These are phyloP conservation scores for Prionailurus bengalensis DNA, from an alignment of 2,113 vertebrate species.

Conservation along the genomic window DNA sequence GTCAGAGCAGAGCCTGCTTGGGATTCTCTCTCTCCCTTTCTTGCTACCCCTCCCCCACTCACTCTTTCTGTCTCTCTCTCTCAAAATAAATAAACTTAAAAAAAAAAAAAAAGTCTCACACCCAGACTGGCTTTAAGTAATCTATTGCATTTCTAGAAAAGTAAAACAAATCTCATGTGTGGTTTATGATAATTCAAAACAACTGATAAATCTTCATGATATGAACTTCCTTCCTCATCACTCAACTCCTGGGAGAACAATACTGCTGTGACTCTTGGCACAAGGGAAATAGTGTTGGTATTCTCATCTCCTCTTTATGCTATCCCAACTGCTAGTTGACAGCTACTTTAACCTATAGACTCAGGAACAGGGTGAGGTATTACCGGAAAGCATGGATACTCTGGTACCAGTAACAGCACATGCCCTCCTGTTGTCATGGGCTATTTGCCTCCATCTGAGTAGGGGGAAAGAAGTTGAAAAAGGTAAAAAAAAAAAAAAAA, in stretches of 20 bases:
- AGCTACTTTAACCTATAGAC: not conserved
- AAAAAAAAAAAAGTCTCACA: not conserved
- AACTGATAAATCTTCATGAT: not conserved
- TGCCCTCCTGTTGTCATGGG: not conserved
- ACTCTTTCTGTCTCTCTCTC: too few relatives aligned
- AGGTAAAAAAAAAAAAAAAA: not conserved
- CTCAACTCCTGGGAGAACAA: not conserved
- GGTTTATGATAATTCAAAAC: conserved; percentile 32
- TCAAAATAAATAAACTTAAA: too few relatives aligned
- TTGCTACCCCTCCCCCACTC: too few relatives aligned
- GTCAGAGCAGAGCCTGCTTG: too few relatives aligned
- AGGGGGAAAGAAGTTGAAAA: not conserved
- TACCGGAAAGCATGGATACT: not conserved
- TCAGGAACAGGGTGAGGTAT: not conserved
- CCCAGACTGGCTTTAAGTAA: not conserved
- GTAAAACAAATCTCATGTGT: not conserved
- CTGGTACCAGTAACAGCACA: not conserved
- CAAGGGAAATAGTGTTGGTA: not conserved
- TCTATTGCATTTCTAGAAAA: not conserved
- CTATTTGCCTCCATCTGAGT: not conserved
- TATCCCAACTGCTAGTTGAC: not conserved
- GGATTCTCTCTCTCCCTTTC: too few relatives aligned
- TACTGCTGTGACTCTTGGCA: not conserved
- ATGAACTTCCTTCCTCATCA: not conserved
- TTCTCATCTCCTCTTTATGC: not conserved